These are phyloP conservation scores for Synergus laeviventris DNA, from an alignment of 2,888 invertebrate species.

Conservation along the genomic window DNA sequence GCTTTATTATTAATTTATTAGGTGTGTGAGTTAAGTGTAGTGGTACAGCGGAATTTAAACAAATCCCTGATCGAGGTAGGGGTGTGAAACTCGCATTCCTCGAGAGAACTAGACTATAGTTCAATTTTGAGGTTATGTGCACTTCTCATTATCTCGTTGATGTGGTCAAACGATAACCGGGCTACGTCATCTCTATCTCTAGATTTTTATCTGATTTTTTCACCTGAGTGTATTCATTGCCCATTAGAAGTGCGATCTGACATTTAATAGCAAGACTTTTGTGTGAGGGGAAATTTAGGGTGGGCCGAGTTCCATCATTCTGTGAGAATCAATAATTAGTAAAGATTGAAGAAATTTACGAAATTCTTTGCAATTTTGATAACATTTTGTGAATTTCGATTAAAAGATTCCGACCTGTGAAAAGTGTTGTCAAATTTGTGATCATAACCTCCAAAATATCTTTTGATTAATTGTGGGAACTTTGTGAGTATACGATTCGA, in stretches of 20 bases:
- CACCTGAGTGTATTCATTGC: neutral
- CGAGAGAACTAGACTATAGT: neutral
- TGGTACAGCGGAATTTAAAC: slow-evolving; percentile 2
- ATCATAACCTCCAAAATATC: neutral
- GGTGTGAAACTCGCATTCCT: neutral
- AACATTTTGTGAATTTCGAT: neutral
- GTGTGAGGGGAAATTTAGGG: neutral
- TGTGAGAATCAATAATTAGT: slow-evolving; percentile 19
- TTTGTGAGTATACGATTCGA: neutral
- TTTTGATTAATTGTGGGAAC: neutral
- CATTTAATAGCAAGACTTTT: slow-evolving; percentile 2
- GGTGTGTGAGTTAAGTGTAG: neutral
- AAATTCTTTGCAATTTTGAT: neutral
- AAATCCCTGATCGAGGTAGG: neutral
- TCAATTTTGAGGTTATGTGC: slow-evolving; percentile 27
- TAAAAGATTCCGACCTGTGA: neutral
- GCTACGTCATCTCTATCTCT: neutral
- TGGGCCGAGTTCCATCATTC: neutral
- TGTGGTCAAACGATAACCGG: slow-evolving; percentile 4
- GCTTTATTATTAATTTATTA: slow-evolving; percentile 37
- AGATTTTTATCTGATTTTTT: neutral
- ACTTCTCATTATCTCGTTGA: slow-evolving; percentile 21
- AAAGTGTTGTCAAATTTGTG: neutral
- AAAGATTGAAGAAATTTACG: neutral
- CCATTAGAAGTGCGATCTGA: neutral